phyloP scores from a whole-genome alignment of 2,888 invertebrate genomes.

The Scaptomyza parva region DNA sequence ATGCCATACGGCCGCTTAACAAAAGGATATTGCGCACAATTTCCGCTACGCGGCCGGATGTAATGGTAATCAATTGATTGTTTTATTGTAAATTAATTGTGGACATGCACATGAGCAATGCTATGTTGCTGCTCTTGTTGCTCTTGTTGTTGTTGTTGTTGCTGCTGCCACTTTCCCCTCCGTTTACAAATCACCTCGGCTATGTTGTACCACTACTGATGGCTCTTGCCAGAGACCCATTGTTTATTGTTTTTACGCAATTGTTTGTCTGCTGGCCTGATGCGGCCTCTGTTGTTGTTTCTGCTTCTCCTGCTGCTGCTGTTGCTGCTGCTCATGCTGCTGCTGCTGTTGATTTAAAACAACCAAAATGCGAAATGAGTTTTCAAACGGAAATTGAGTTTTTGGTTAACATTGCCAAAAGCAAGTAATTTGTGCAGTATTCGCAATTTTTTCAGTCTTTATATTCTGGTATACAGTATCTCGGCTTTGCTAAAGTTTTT shows the following conservation, averaged over 20 bases:
- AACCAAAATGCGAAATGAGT: slow-evolving; percentile 77
- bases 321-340: slow-evolving; percentile 65
- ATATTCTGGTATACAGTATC: neutral
- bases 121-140: slow-evolving; percentile 8
- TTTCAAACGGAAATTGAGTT: slow-evolving; percentile 77
- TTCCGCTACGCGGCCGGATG: slow-evolving; percentile 76
- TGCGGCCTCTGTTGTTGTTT: slow-evolving; percentile 55
- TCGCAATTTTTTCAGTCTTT: slow-evolving; percentile 15
- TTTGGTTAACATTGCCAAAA: slow-evolving; percentile 66
- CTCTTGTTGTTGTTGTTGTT: slow-evolving; percentile 4
- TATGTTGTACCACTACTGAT: neutral
- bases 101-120: slow-evolving; percentile 75
- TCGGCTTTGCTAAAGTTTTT: slow-evolving; percentile 26
- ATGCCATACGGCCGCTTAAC: slow-evolving; percentile 48
- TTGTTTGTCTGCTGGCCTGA: slow-evolving; percentile 71
- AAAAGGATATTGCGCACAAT: slow-evolving; percentile 77
- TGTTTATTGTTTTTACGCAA: slow-evolving; percentile 79
- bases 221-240: slow-evolving; percentile 44
- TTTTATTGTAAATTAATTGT: slow-evolving; percentile 82
- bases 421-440: slow-evolving; percentile 52
- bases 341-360: slow-evolving; percentile 76
- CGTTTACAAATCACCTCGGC: slow-evolving; percentile 2
- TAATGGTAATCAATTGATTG: slow-evolving; percentile 82
- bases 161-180: neutral
- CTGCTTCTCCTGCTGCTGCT: slow-evolving; percentile 55